Evolutionary conservation across 2,888 invertebrate genomes (phyloP).

Genomic region (Drosophila neonasuta): DNA sequence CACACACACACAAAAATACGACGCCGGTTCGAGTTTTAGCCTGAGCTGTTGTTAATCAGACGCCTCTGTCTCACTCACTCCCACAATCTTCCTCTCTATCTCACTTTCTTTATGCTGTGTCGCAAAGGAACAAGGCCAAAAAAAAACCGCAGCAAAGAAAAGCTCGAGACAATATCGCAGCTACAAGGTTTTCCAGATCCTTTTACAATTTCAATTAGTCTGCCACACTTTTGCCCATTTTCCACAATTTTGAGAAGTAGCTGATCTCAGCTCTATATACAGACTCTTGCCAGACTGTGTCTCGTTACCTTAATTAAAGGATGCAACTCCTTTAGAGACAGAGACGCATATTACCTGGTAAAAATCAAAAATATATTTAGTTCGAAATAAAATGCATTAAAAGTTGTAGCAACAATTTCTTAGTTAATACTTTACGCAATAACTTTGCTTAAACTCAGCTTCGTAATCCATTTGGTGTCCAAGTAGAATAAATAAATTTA

Average conservation of each 20-base stretch:
- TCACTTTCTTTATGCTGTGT: not conserved
- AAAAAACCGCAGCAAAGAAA: not conserved
- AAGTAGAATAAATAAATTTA: constrained; percentile 10
- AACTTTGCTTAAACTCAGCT: too few relatives aligned
- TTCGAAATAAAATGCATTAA: too few relatives aligned
- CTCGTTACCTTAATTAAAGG: too few relatives aligned
- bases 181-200: not conserved
- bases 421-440: too few relatives aligned
- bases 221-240: not conserved
- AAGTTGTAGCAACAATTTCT: too few relatives aligned
- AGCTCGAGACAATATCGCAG: not conserved
- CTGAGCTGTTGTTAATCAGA: constrained; percentile 26
- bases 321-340: too few relatives aligned
- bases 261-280: not conserved
- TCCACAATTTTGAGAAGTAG: not conserved
- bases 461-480: not conserved
- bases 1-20: constrained; percentile 27
- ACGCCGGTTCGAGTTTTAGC: constrained; percentile 22
- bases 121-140: too few relatives aligned
- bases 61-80: not conserved
- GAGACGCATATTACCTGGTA: not conserved
- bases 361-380: too few relatives aligned
- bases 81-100: not conserved
- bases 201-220: constrained; percentile 2
- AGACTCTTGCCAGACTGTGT: not conserved